Base-by-base conservation (phyloP, 2,888 invertebrate genomes). In the Scaptomyza reducta region DNA sequence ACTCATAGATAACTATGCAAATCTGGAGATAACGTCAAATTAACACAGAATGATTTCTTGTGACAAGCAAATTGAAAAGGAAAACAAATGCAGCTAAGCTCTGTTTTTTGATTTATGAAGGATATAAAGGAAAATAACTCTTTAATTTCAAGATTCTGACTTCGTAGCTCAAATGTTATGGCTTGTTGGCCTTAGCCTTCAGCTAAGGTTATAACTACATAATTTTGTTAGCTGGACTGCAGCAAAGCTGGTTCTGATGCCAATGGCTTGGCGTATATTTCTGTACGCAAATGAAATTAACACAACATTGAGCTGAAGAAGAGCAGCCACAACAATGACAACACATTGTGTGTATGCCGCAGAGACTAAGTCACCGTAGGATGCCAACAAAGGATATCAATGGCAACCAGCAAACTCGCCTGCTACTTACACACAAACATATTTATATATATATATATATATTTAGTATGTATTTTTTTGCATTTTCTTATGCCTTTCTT, bases 281-380 rank as follows among this genome's bases (percentile, higher is more conserved):
- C 70, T 72, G 79, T 72, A 59, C 59, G 65, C 71, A 77, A 81
- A 85, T 85, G 69, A 82, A 85, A 81, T 81, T 85, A 82, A 85
- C 79, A 79, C 70, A 70, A 57, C 78, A 81, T 74, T 67, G 68
- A 29, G 42, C 56, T 38, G 25, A 31, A 56, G 40, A 41, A 41
- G 14, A 55, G 16, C 11, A 40, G 25, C n/a, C 31, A 62, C 45
- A 56, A 41, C 44, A 62, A 16, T 16, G 3, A 47, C 54, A 47
- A 18, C 45, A 38, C 31, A 9, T 46, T 59, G 31, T 54, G 31
- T 57, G n/a, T 47, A 33, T 38, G 53, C 67, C 59, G 27, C 49
- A 22, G 56, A 49, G 60, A 60, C 56, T 42, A 25, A 59, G 58
- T 16, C 58, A 14, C 42, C 59, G 41, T 38, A 41, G 41, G 27